phyloP scores from a whole-genome alignment of 1,140 invertebrate species.

The Cotesia vestalis region DNA sequence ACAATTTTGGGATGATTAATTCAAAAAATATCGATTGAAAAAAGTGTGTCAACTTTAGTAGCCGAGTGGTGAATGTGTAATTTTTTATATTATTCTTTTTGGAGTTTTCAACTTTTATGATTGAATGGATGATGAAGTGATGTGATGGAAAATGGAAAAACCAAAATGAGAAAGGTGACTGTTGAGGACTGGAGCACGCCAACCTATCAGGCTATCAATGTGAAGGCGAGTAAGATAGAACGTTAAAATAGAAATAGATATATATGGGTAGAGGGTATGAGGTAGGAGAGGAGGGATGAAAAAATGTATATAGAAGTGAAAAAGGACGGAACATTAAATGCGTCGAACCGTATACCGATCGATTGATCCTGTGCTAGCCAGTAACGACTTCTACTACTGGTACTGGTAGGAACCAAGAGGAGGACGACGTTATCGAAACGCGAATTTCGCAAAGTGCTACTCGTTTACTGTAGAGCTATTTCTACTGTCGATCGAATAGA shows the following conservation, averaged over 20 bases:
- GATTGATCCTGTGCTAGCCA: slow-evolving; percentile 30
- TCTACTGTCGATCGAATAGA: slow-evolving; percentile 31
- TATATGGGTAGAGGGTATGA: neutral
- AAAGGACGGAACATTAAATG: slow-evolving; percentile 20
- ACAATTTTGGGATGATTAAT: too few species aligned
- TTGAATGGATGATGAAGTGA: too few species aligned
- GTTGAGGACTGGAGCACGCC: neutral
- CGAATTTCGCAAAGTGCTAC: slow-evolving; percentile 41
- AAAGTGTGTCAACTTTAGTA: too few species aligned
- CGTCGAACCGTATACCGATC: slow-evolving; percentile 30
- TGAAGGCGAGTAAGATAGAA: neutral
- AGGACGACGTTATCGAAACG: slow-evolving; percentile 36
- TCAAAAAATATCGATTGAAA: too few species aligned
- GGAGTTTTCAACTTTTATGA: too few species aligned
- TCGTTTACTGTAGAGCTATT: slow-evolving; percentile 39
- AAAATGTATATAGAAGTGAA: neutral
- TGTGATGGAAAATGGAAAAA: too few species aligned
- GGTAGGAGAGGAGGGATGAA: neutral
- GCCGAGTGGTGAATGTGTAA: too few species aligned
- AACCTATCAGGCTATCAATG: too few species aligned
- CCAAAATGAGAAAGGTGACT: neutral
- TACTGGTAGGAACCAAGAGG: too few species aligned
- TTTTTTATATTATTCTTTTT: too few species aligned
- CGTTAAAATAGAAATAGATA: neutral
- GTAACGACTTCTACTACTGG: slow-evolving; percentile 23